A percentile compares a stretch with the other conserved stretches of the same genome.
Evolutionary conservation across 2,797 vertebrate genomes (phyloP).

Genomic region (Morus bassanus): DNA sequence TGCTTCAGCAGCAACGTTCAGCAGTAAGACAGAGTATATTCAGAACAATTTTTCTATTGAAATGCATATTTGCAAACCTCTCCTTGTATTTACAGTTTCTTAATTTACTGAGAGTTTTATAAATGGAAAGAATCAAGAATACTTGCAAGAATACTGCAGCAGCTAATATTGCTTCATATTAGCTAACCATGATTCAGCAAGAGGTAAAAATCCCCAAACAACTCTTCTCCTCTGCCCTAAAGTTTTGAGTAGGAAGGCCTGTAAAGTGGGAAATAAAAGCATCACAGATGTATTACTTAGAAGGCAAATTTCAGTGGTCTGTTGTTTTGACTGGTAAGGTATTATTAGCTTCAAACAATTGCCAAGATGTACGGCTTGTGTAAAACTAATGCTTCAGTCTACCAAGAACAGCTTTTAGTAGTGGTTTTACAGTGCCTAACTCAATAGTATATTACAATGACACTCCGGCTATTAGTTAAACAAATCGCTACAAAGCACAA

Average conservation of each 20-base stretch:
- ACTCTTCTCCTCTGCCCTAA: not conserved
- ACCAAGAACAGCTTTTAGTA: not conserved
- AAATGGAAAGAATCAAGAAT: not conserved
- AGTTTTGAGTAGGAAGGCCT: not conserved
- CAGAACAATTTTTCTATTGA: not conserved
- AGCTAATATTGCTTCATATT: not conserved
- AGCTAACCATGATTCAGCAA: not conserved
- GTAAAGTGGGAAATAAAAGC: not conserved
- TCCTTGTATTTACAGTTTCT: not conserved
- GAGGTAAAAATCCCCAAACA: not conserved
- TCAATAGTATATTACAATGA: not conserved
- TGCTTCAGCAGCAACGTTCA: not conserved
- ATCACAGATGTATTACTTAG: too few species aligned
- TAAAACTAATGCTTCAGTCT: not conserved
- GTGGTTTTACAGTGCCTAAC: not conserved
- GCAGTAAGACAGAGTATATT: not conserved
- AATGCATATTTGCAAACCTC: not conserved
- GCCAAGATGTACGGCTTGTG: not conserved
- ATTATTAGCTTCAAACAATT: not conserved
- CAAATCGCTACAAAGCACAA: not conserved
- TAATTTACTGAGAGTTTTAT: not conserved
- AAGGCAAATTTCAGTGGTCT: not conserved
- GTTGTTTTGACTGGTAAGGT: not conserved
- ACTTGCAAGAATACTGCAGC: not conserved
- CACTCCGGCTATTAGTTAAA: not conserved